A percentile compares a stretch with the other conserved stretches of the same genome.
Conservation (phyloP, 1,140 invertebrate species). For the Adoxophyes honmai region DNA sequence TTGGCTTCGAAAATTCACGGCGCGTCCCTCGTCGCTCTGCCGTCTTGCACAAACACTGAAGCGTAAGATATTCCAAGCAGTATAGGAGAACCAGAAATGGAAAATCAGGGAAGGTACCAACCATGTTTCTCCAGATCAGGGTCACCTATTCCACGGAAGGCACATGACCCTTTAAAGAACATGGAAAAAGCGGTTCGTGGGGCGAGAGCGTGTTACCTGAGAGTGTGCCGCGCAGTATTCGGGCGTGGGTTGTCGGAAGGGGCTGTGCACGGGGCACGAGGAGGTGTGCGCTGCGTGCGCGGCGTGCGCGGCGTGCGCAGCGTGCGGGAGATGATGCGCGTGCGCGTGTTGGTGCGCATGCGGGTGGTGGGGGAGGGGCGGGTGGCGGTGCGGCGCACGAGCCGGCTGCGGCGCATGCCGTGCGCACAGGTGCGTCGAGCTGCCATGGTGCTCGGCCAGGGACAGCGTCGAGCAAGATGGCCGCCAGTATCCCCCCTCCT, state of each 20-base stretch:
- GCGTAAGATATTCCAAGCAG: slow-evolving; percentile 12
- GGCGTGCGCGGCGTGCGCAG: slow-evolving; percentile 47
- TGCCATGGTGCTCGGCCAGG: slow-evolving; percentile 65
- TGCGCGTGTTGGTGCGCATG: slow-evolving; percentile 47
- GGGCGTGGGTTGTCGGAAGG: slow-evolving; percentile 66
- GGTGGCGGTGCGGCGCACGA: slow-evolving; percentile 46
- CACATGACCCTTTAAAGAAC: slow-evolving; percentile 1
- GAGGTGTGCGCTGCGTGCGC: slow-evolving; percentile 40
- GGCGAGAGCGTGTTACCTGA: slow-evolving; percentile 45
- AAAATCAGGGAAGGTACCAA: slow-evolving; percentile 15
- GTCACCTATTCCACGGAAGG: slow-evolving; percentile 4
- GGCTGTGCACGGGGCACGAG: slow-evolving; percentile 68
- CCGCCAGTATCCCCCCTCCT: slow-evolving; percentile 69
- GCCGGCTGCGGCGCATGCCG: slow-evolving; percentile 51
- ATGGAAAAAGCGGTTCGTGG: neutral
- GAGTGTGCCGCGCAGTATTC: slow-evolving; percentile 70
- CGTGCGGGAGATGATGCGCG: slow-evolving; percentile 45
- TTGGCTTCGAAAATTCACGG: slow-evolving; percentile 34
- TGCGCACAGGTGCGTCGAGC: slow-evolving; percentile 59
- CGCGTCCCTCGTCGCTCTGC: slow-evolving; percentile 19
- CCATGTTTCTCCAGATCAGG: slow-evolving; percentile 14
- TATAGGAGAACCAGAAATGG: slow-evolving; percentile 15
- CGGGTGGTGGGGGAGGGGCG: slow-evolving; percentile 18
- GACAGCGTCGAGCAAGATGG: slow-evolving; percentile 69
- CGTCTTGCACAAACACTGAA: neutral